Percentiles rank a stretch among this genome's conserved stretches.
Evolutionary conservation across 1,140 invertebrate species (phyloP).

Genomic region (Neodiprion pinetum): DNA sequence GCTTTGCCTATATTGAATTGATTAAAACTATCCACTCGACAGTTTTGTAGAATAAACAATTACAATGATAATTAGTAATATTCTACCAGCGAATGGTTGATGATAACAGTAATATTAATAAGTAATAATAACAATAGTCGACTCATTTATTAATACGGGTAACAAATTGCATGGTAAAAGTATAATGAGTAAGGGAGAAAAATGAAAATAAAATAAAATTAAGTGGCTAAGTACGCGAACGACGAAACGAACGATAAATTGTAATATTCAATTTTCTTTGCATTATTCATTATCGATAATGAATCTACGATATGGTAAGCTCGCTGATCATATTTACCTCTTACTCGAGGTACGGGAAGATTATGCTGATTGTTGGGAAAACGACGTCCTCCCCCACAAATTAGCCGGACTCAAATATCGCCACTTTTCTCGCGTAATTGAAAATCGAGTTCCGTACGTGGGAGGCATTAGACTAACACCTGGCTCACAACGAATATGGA

Average conservation of each 20-base stretch:
- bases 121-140: not conserved
- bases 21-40: no score
- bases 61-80: no score
- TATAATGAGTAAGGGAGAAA: no score
- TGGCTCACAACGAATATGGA: constrained; percentile 36
- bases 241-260: not conserved
- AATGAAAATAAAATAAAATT: no score
- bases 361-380: constrained; percentile 14
- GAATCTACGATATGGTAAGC: not conserved
- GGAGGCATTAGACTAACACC: not conserved
- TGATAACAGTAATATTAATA: not conserved
- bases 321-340: not conserved
- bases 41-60: no score
- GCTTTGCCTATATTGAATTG: not conserved
- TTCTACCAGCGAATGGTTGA: not conserved
- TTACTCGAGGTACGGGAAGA: constrained; percentile 6
- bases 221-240: not conserved
- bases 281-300: no score
- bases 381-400: not conserved
- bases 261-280: not conserved
- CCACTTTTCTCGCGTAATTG: not conserved
- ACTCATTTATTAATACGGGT: no score
- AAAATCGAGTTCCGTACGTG: constrained; percentile 1
- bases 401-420: no score
- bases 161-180: no score